These are phyloP conservation scores for Thalassarche chlororhynchos DNA, from an alignment of 2,113 vertebrate genomes.

Conservation along the genomic window DNA sequence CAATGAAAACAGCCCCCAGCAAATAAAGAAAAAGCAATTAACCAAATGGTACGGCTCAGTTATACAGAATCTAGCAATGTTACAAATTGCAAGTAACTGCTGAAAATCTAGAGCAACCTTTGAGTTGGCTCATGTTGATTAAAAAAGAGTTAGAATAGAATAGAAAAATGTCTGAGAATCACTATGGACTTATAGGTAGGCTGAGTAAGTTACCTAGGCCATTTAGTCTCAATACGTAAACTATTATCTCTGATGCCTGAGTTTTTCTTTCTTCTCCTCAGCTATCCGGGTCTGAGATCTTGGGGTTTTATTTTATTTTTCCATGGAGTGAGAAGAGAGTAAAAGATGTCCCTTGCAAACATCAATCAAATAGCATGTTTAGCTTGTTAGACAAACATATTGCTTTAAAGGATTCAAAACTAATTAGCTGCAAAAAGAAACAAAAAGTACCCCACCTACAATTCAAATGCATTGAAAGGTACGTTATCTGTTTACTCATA, in stretches of 20 bases:
- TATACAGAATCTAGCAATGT: neutral
- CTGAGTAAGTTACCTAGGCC: neutral
- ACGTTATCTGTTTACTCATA: neutral
- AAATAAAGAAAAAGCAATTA: neutral
- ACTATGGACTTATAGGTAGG: neutral
- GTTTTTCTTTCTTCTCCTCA: neutral
- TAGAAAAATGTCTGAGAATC: neutral
- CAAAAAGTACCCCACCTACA: neutral
- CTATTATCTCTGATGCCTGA: neutral
- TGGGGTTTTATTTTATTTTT: neutral
- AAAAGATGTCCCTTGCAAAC: neutral
- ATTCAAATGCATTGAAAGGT: neutral
- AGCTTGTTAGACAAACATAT: neutral
- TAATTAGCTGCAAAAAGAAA: neutral
- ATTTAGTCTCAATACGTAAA: neutral
- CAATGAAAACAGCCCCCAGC: neutral
- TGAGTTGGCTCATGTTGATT: neutral
- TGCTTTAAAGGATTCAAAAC: neutral
- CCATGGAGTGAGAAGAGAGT: neutral
- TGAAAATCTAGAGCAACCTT: neutral
- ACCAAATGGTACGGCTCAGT: neutral
- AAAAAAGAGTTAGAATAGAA: neutral
- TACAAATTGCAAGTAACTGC: neutral
- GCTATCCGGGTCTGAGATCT: neutral
- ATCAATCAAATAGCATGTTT: neutral